Evolutionary conservation across 2,113 vertebrate genomes (phyloP).

Genomic region (Hassar affinis): DNA sequence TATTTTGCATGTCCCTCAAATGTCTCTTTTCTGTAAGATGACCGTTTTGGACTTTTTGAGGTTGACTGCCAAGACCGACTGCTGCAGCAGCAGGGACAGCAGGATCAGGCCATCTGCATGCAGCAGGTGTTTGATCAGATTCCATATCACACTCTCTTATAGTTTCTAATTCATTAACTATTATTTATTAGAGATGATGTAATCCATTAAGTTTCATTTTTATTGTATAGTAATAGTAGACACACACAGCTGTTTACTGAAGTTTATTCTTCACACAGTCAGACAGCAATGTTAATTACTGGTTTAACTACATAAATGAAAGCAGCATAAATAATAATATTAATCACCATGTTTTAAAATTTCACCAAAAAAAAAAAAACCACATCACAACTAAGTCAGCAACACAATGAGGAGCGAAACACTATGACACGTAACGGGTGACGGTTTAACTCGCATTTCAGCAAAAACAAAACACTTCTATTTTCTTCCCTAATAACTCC

Average conservation of each 20-base stretch:
- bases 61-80: no score
- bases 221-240: neutral
- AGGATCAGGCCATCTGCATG: no score
- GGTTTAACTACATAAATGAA: slow-evolving; percentile 35
- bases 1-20: neutral
- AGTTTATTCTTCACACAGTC: slow-evolving; percentile 29
- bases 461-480: neutral
- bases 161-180: neutral
- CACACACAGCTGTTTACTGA: neutral
- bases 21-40: neutral
- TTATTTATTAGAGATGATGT: neutral
- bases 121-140: neutral
- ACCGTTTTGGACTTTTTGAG: no score
- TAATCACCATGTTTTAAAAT: slow-evolving; percentile 13
- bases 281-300: slow-evolving; percentile 11
- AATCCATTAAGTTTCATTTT: neutral
- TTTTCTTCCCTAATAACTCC: neutral
- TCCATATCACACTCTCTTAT: neutral
- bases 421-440: neutral
- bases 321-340: slow-evolving; percentile 38
- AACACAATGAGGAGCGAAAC: neutral
- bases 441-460: neutral
- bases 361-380: slow-evolving; percentile 53
- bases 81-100: no score
- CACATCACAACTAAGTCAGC: slow-evolving; percentile 45